phyloP scores from a whole-genome alignment of 2,113 vertebrate species.

The Thalassarche chlororhynchos region DNA sequence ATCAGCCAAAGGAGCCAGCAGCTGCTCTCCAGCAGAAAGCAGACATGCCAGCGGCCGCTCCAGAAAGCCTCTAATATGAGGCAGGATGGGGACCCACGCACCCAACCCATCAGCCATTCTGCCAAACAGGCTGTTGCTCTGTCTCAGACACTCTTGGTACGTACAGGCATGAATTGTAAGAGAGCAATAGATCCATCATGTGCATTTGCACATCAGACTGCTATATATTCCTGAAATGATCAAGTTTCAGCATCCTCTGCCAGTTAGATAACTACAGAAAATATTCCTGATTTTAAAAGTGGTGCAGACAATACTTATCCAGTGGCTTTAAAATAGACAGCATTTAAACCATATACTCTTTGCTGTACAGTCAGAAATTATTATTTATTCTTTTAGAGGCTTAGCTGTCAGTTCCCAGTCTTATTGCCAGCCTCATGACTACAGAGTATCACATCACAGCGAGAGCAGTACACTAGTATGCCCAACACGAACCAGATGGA shows the following conservation, averaged over 20 bases:
- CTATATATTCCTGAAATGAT: not conserved
- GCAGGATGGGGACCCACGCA: not conserved
- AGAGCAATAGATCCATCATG: not conserved
- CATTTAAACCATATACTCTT: not conserved
- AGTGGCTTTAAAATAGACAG: not conserved
- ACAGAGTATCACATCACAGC: not conserved
- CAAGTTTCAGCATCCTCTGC: not conserved
- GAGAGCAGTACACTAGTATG: not conserved
- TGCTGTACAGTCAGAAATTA: not conserved
- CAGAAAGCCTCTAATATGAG: not conserved
- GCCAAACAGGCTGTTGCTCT: not conserved
- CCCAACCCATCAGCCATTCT: not conserved
- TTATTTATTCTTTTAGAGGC: not conserved
- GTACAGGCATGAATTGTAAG: not conserved
- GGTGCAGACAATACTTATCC: not conserved
- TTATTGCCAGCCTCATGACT: not conserved
- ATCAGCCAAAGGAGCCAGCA: not conserved
- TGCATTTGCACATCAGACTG: not conserved
- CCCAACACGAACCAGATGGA: not conserved
- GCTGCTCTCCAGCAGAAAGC: not conserved
- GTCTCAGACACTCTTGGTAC: not conserved
- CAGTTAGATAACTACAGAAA: not conserved
- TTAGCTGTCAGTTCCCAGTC: not conserved
- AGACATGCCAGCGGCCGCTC: accelerated
- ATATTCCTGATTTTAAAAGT: not conserved